Percentiles rank a stretch among this genome's conserved stretches.
Evolutionary conservation across 2,888 invertebrate species (phyloP).

Genomic region (Gortyna flavago): DNA sequence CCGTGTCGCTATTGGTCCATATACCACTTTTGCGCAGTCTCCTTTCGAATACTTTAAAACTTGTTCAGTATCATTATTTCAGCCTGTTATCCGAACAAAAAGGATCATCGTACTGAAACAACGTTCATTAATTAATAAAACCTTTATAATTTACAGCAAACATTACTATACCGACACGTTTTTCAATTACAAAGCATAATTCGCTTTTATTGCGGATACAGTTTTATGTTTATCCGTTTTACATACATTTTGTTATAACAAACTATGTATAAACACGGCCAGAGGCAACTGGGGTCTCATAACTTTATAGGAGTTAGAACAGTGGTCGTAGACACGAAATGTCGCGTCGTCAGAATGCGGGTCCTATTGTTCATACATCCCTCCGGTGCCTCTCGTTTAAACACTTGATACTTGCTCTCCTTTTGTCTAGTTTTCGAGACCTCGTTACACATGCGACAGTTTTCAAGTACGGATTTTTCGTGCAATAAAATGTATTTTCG

Average conservation of each 20-base stretch:
- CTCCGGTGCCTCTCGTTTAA: slow-evolving; percentile 70
- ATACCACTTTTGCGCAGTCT: too few relatives aligned
- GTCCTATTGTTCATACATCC: slow-evolving; percentile 74
- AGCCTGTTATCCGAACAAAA: slow-evolving; percentile 1
- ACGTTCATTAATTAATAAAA: slow-evolving; percentile 14
- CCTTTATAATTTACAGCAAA: slow-evolving; percentile 21
- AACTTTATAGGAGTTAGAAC: slow-evolving; percentile 59
- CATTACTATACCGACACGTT: slow-evolving; percentile 7
- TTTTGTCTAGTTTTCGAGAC: slow-evolving; percentile 60
- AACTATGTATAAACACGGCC: slow-evolving; percentile 40
- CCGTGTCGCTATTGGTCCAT: neutral
- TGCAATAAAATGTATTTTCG: slow-evolving; percentile 16
- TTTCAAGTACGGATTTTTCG: slow-evolving; percentile 37
- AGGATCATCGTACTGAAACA: slow-evolving; percentile 11
- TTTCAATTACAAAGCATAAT: slow-evolving; percentile 36
- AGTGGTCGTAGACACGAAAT: slow-evolving; percentile 63
- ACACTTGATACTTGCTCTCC: slow-evolving; percentile 67
- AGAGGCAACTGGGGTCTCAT: slow-evolving; percentile 55
- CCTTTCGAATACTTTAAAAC: slow-evolving; percentile 1
- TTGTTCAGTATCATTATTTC: slow-evolving; percentile 14
- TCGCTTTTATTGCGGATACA: slow-evolving; percentile 16
- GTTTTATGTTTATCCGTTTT: slow-evolving; percentile 34
- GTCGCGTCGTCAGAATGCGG: slow-evolving; percentile 73
- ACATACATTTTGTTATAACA: slow-evolving; percentile 33
- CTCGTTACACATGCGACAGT: slow-evolving; percentile 37